phyloP scores from a whole-genome alignment of 2,888 invertebrate species.

The Onchidella celtica region DNA sequence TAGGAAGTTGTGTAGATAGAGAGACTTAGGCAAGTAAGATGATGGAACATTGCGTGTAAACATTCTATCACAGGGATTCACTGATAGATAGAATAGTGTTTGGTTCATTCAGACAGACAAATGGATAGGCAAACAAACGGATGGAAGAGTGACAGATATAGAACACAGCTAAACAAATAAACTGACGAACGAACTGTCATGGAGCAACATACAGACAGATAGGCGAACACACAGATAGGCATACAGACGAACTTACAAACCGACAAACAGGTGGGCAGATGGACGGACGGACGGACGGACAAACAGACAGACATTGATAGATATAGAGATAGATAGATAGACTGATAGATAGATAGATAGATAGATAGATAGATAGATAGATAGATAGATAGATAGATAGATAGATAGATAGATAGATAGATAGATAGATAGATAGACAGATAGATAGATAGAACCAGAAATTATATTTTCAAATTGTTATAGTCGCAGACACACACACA shows the following conservation, averaged over 20 bases:
- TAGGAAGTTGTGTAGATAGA: too few relatives aligned
- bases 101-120: too few relatives aligned
- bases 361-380: neutral
- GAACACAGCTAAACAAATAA: too few relatives aligned
- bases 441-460: neutral
- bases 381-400: slow-evolving; percentile 4
- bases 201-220: neutral
- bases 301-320: neutral
- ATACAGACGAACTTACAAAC: neutral
- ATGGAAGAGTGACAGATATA: too few relatives aligned
- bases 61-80: too few relatives aligned
- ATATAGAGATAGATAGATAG: neutral
- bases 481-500: too few relatives aligned
- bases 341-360: neutral
- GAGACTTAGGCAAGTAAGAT: too few relatives aligned
- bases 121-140: too few relatives aligned
- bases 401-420: slow-evolving; percentile 11
- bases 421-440: slow-evolving; percentile 21
- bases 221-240: neutral
- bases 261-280: neutral
- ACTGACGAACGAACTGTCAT: neutral
- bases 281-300: neutral
- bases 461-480: neutral
- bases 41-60: too few relatives aligned
- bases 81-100: too few relatives aligned